A percentile compares a stretch with the other conserved stretches of the same genome.
These are phyloP conservation scores for Oncorhynchus mykiss DNA, from an alignment of 2,113 vertebrate species.

Conservation along the genomic window DNA sequence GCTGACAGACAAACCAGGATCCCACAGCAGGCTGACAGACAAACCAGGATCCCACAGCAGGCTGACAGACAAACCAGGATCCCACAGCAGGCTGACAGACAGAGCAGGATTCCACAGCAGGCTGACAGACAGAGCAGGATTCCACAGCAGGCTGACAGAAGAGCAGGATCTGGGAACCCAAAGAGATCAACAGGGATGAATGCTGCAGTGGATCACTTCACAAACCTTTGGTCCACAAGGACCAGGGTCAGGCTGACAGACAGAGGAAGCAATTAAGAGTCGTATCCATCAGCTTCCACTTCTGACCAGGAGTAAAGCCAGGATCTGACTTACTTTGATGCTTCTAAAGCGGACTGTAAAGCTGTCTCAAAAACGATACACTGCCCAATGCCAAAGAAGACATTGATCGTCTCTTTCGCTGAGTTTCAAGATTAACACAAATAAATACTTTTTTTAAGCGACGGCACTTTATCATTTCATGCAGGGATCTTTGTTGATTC, in stretches of 20 bases:
- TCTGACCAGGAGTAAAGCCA: conserved; percentile 25
- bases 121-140: too few relatives aligned
- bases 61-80: conserved; percentile 16
- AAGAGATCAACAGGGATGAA: conserved; percentile 55
- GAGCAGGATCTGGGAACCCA: conserved; percentile 32
- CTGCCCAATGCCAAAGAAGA: background rate
- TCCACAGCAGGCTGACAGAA: conserved; percentile 19
- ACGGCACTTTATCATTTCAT: background rate
- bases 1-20: too few relatives aligned
- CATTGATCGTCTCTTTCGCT: background rate
- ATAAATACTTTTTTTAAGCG: conserved; percentile 14
- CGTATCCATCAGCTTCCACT: conserved; percentile 14
- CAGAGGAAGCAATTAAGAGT: conserved; percentile 25
- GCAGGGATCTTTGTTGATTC: conserved; percentile 53
- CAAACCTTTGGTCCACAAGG: conserved; percentile 53
- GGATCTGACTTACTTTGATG: conserved; percentile 5
- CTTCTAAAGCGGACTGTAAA: conserved; percentile 25
- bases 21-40: too few relatives aligned
- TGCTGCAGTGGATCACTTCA: conserved; percentile 62
- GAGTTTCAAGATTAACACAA: conserved; percentile 24
- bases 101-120: too few relatives aligned
- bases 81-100: conserved; percentile 3
- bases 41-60: conserved; percentile 4
- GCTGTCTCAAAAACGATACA: conserved; percentile 5
- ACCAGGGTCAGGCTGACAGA: conserved; percentile 58